Base-by-base conservation (phyloP, 1,140 invertebrate species). In the Cotesia vestalis region DNA sequence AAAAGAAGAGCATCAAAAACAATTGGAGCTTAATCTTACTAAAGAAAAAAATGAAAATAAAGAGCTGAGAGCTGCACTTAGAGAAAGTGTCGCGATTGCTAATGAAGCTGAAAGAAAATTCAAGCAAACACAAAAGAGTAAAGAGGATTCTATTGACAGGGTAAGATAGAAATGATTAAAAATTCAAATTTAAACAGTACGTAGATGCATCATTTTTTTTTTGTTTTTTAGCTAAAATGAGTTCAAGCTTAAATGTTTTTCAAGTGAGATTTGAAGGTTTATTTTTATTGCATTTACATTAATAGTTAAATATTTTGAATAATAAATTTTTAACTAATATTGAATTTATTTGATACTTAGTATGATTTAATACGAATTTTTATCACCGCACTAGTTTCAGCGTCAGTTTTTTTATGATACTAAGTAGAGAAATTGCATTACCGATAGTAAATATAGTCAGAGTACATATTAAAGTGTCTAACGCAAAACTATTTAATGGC, bases 31-130 rank as follows among this genome's bases (percentile, higher is more conserved):
- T 5, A 74, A 82, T 46, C 46, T 84, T 3, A 51, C 35, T 1
- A 72, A 77, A 1, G 81, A 81, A 9, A 73, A 62, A 4, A 64
- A 71, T 9, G 79, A 70, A 34, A 80, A 83, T 51, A 77, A 85
- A 11, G 81, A 85, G 40, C 76, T 85, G 0, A 76, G 73, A 3
- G 79, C 81, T 17, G 81, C 83, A 55, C 84, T 96, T 34, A 89
- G 91, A 72, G 90, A 92, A 77, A 91, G 89, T 35, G 88, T 92
- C 46, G 79, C 89, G 74, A 90, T 92, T 73, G 89, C 90, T 12
- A 88, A 89, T 2, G 90, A 92, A 69, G 85, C 89, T 59, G 91
- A 93, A 72, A 87, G 86, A 53, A 90, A 91, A 75, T 87, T 92
- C 35, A 89, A 89, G 75, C 81, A 88, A 61, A 91, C 91, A 74